Percentiles rank a stretch among this genome's conserved stretches.
Conservation (phyloP, 2,797 vertebrate genomes). For the Syngnathus acus region DNA sequence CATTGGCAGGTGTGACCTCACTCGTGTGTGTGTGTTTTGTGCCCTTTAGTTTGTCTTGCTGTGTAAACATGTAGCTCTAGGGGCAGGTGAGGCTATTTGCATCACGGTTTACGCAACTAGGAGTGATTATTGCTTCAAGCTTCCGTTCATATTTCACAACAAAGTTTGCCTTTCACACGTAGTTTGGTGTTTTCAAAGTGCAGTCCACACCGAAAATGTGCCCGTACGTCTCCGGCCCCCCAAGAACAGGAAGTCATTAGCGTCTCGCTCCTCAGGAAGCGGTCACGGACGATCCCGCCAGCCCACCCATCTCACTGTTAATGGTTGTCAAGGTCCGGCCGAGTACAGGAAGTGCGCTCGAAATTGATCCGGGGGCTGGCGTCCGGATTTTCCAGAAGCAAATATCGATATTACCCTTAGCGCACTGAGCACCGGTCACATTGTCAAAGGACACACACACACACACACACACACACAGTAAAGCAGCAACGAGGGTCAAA, state of each 20-base stretch:
- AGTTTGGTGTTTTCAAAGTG: background rate
- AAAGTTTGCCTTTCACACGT: too few species aligned
- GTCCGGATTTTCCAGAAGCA: too few species aligned
- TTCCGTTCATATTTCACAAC: too few species aligned
- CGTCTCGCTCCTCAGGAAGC: constrained; percentile 32
- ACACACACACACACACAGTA: background rate
- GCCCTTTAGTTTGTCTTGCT: too few species aligned
- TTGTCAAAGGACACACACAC: background rate
- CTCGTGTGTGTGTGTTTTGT: too few species aligned
- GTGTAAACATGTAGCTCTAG: too few species aligned
- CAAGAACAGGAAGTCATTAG: constrained; percentile 35
- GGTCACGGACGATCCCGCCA: constrained; percentile 6
- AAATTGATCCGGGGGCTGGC: background rate
- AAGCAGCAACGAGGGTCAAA: background rate
- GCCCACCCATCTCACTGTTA: constrained; percentile 12
- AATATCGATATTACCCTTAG: background rate
- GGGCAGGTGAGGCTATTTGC: too few species aligned
- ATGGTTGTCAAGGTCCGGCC: constrained; percentile 17
- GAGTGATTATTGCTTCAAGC: too few species aligned
- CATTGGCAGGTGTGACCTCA: too few species aligned
- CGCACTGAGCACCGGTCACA: background rate
- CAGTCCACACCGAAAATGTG: background rate
- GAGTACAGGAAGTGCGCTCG: background rate
- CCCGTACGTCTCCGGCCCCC: constrained; percentile 10
- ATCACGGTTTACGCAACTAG: too few species aligned